phyloP scores from a whole-genome alignment of 1,140 invertebrate genomes.

The Chrysopa pallens region DNA sequence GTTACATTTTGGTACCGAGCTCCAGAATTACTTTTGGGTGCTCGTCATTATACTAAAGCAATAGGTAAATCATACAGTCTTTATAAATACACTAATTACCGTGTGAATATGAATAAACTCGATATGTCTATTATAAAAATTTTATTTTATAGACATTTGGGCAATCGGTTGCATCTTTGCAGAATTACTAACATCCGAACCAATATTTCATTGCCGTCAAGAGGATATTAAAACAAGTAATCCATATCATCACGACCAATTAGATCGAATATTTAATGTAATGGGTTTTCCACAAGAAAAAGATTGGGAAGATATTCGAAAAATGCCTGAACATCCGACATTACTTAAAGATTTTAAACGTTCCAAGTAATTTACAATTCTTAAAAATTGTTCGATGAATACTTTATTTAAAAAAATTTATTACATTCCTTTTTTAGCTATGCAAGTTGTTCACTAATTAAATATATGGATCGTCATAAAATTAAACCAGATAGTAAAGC shows the following conservation, averaged over 20 bases:
- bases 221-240: constrained; percentile 99
- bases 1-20: constrained; percentile 99
- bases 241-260: constrained; percentile 99
- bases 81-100: not conserved
- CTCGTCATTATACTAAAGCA: constrained; percentile 96
- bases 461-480: constrained; percentile 99
- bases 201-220: constrained; percentile 98
- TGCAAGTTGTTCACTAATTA: constrained; percentile 83
- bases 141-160: constrained; percentile 77
- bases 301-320: constrained; percentile 99
- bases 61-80: constrained; percentile 55
- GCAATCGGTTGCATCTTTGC: constrained; percentile 99
- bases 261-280: constrained; percentile 98
- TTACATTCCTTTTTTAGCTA: constrained; percentile 53
- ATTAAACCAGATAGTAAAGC: constrained; percentile 94
- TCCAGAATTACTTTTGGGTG: constrained; percentile 88
- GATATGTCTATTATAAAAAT: constrained; percentile 3
- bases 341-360: constrained; percentile 95
- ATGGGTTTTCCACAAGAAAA: constrained; percentile 99
- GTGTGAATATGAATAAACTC: not conserved
- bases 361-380: constrained; percentile 63
- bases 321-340: constrained; percentile 98
- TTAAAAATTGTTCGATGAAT: not conserved
- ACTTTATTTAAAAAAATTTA: constrained; percentile 2
- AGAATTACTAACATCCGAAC: constrained; percentile 90